A percentile compares a stretch with the other conserved stretches of the same genome.
phyloP scores from a whole-genome alignment of 1,140 invertebrate species.

The Drosophila seguyi region DNA sequence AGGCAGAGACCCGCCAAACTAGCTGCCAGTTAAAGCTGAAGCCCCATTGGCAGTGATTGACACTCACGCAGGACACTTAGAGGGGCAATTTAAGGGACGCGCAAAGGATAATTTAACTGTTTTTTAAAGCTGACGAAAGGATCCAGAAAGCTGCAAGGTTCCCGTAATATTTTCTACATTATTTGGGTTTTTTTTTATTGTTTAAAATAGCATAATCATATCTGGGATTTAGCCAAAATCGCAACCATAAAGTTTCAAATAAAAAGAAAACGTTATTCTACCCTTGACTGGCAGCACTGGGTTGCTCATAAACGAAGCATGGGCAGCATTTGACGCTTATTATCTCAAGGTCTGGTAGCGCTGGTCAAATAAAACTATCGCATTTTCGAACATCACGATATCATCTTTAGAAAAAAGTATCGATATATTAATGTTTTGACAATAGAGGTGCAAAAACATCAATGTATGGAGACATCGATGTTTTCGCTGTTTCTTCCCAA shows the following conservation, averaged over 20 bases:
- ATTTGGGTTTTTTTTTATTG: background rate
- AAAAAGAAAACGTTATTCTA: background rate
- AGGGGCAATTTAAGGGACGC: slow-evolving; percentile 23
- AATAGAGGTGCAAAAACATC: too few relatives aligned
- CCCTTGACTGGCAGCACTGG: too few relatives aligned
- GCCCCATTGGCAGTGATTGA: slow-evolving; percentile 65
- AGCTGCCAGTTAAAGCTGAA: slow-evolving; percentile 25
- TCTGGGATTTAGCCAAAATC: background rate
- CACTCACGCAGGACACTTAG: slow-evolving; percentile 56
- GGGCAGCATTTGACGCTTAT: too few relatives aligned
- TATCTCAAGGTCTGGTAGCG: too few relatives aligned
- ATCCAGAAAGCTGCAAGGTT: background rate
- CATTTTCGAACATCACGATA: too few relatives aligned
- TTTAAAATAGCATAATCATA: too few relatives aligned
- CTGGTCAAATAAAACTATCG: too few relatives aligned
- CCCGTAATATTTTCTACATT: background rate
- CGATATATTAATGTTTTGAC: too few relatives aligned
- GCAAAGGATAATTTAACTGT: background rate
- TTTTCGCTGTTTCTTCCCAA: too few relatives aligned
- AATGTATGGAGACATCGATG: too few relatives aligned
- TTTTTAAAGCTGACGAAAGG: background rate
- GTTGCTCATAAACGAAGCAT: too few relatives aligned
- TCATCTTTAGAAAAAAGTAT: too few relatives aligned
- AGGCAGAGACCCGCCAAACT: slow-evolving; percentile 7
- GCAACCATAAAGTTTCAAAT: background rate